phyloP scores from a whole-genome alignment of 2,797 vertebrate species.

The Pipistrellus kuhlii region DNA sequence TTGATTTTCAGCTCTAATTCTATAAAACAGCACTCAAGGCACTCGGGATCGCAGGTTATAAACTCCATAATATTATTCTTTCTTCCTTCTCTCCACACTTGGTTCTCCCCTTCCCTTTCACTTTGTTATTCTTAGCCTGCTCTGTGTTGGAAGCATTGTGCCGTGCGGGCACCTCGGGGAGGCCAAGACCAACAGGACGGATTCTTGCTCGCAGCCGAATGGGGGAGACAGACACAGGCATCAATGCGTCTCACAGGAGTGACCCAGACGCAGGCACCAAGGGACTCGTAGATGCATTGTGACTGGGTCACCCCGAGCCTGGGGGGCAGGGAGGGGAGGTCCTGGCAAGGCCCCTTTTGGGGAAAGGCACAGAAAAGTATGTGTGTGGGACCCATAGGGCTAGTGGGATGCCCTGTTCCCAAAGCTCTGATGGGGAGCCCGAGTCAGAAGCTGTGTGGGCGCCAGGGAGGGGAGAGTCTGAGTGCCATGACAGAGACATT shows the following conservation, averaged over 20 bases:
- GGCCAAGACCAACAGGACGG: background rate
- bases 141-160: constrained; percentile 59
- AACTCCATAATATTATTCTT: constrained; percentile 71
- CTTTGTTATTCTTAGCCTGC: constrained; percentile 34
- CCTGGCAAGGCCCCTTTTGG: background rate
- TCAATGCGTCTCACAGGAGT: background rate
- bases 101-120: constrained; percentile 49
- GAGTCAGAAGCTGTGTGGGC: background rate
- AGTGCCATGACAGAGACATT: background rate
- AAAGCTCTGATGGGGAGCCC: background rate
- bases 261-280: background rate
- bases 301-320: no score
- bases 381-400: no score
- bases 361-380: background rate
- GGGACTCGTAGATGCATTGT: background rate
- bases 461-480: background rate
- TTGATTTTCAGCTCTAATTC: constrained; percentile 59
- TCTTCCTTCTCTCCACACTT: constrained; percentile 59
- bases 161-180: background rate
- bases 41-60: constrained; percentile 61
- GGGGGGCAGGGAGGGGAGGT: background rate
- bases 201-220: background rate
- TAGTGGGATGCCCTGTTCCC: accelerated
- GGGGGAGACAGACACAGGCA: background rate
- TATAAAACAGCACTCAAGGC: constrained; percentile 44